Evolutionary conservation across 2,797 vertebrate species (phyloP).

Genomic region (Iguana delicatissima): DNA sequence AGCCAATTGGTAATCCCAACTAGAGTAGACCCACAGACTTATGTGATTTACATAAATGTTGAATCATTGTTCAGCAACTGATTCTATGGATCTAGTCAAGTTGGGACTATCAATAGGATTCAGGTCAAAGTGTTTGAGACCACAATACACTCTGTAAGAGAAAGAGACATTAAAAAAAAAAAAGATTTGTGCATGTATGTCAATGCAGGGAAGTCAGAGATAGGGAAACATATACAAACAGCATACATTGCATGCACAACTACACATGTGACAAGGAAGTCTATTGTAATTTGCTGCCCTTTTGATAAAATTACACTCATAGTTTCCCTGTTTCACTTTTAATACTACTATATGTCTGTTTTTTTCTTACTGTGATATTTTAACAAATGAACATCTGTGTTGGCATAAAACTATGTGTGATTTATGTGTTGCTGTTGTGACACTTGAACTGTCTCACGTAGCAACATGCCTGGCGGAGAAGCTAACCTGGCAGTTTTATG

Average conservation of each 20-base stretch:
- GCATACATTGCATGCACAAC: neutral
- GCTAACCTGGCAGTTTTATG: constrained; percentile 47
- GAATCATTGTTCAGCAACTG: too few species aligned
- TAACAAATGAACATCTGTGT: constrained; percentile 3
- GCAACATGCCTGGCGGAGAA: constrained; percentile 29
- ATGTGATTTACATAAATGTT: too few species aligned
- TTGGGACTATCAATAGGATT: neutral
- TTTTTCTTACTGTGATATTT: neutral
- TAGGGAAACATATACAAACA: neutral
- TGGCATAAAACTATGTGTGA: constrained; percentile 22
- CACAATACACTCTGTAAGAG: neutral
- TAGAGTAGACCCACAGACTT: too few species aligned
- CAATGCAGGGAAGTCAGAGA: neutral
- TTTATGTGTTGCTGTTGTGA: constrained; percentile 11
- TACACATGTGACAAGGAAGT: neutral
- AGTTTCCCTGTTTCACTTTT: constrained; percentile 4
- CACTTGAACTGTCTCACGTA: constrained; percentile 11
- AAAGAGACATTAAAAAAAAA: neutral
- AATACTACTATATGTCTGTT: neutral
- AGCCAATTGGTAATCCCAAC: too few species aligned
- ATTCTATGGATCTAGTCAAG: too few species aligned
- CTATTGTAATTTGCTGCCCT: neutral
- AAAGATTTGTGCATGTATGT: neutral
- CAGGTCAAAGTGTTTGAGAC: neutral
- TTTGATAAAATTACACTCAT: neutral